Base-by-base conservation (phyloP, 2,113 vertebrate genomes). In the Thymallus thymallus region DNA sequence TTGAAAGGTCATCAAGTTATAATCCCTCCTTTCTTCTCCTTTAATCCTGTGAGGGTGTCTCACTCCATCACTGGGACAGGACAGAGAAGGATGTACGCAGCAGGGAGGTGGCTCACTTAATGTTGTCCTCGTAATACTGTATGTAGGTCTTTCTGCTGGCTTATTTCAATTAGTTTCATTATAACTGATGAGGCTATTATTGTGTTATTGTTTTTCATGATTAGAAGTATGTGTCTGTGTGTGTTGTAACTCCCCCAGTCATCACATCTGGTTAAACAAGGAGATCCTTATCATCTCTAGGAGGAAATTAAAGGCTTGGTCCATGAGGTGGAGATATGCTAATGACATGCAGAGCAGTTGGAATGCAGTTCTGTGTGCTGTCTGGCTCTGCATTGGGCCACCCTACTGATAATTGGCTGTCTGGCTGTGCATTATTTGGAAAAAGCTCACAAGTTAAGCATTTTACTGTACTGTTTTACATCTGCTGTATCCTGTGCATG, bases 1-100 rank as follows among this genome's bases (percentile, higher is more conserved):
- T 93, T 92, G 90, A 91, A 91, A 92, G 90, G 91, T 92, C 89
- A 90, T 89, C 86, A 90, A 92, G 92, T 91, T 91, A 92, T 92
- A 92, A 92, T 92, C 89, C 91, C 85, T 84, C 89, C 89, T 88
- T 92, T 93, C 91, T 93, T 90, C 85, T 68, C 61, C 83, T 88
- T 87, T 89, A 90, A 90, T 91, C 90, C 90, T 83, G 24, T 20
- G 87, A 86, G 88, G 88, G 88, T 90, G 84, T 90, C 88, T 86
- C 85, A 90, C 89, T 88, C 48, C 48, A 51, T 18, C 48, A 10
- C 48, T 18, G 16, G 48, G 48, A 51, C 48, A 86, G 88, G 89
- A 88, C 88, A 88, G 84, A 41, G 35, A 88, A 88, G 85, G 82
- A 82, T 86, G 77, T 76, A 81, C 80, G 85, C 89, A 88, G 85